A percentile compares a stretch with the other conserved stretches of the same genome.
Evolutionary conservation across 2,888 invertebrate species (phyloP).

Genomic region (Pherbina coryleti): DNA sequence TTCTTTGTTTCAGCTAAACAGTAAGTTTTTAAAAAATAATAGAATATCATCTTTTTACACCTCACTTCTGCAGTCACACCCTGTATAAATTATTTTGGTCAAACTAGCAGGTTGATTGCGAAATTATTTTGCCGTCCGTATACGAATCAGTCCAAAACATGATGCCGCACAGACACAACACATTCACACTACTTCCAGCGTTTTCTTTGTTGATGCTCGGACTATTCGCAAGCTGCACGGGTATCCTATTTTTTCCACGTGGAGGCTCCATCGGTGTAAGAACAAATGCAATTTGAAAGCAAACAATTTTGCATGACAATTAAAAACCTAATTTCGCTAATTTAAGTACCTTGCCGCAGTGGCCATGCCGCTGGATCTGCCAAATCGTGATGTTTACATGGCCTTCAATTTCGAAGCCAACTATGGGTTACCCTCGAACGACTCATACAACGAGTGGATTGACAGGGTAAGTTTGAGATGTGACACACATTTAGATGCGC

Average conservation of each 20-base stretch:
- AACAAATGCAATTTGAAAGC: neutral
- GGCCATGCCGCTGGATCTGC: constrained; percentile 78
- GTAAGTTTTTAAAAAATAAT: no score
- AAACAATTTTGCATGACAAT: neutral
- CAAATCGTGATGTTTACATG: constrained; percentile 78
- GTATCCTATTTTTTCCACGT: constrained; percentile 57
- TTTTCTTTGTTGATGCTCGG: neutral
- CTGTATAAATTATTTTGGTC: neutral
- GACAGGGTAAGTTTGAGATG: constrained; percentile 70
- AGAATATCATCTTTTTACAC: no score
- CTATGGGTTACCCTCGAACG: constrained; percentile 74
- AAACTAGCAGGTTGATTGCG: neutral
- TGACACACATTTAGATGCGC: neutral
- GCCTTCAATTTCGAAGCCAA: constrained; percentile 82
- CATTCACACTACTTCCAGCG: neutral
- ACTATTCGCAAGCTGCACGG: neutral
- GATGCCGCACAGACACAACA: neutral
- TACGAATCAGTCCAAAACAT: neutral
- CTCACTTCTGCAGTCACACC: neutral
- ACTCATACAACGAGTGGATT: constrained; percentile 73
- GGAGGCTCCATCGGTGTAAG: constrained; percentile 60
- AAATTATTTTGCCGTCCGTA: neutral
- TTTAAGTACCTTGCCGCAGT: constrained; percentile 78
- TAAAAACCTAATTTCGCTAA: neutral
- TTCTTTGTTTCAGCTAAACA: no score